phyloP scores from a whole-genome alignment of 1,140 invertebrate species.

The Zelostemma sp. region DNA sequence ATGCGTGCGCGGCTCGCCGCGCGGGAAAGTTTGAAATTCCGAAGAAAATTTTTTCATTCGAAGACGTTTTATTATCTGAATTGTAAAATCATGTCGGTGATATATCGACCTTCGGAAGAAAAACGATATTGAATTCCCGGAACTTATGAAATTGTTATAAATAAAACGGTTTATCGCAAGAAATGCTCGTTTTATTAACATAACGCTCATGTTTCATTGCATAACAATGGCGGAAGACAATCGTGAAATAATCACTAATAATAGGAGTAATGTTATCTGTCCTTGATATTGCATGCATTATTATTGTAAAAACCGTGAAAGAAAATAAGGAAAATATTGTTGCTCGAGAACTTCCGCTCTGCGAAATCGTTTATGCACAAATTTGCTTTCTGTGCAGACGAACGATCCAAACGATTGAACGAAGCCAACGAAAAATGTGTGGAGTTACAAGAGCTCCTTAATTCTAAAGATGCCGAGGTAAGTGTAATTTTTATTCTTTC shows the following conservation, averaged over 20 bases:
- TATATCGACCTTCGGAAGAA: too few species aligned
- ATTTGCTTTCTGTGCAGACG: slow-evolving; percentile 57
- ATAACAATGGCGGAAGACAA: not conserved
- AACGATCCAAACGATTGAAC: slow-evolving; percentile 62
- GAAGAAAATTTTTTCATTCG: too few species aligned
- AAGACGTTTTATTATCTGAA: too few species aligned
- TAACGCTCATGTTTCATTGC: not conserved
- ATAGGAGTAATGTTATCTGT: slow-evolving; percentile 5
- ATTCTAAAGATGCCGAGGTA: slow-evolving; percentile 76
- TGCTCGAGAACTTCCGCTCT: too few species aligned
- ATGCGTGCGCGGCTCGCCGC: slow-evolving; percentile 11
- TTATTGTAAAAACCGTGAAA: slow-evolving; percentile 14
- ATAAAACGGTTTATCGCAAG: too few species aligned
- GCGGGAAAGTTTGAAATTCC: slow-evolving; percentile 18
- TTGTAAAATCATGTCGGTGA: too few species aligned
- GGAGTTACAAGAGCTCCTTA: slow-evolving; percentile 74
- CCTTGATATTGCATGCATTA: slow-evolving; percentile 26
- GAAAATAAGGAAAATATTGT: too few species aligned
- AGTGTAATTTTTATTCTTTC: slow-evolving; percentile 59
- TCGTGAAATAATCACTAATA: not conserved
- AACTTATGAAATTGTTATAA: too few species aligned
- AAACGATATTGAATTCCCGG: too few species aligned
- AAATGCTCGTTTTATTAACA: too few species aligned
- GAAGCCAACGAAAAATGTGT: slow-evolving; percentile 71
- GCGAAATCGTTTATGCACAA: slow-evolving; percentile 20